Conservation (phyloP, 1,140 invertebrate species). For the Drosophila asahinai region DNA sequence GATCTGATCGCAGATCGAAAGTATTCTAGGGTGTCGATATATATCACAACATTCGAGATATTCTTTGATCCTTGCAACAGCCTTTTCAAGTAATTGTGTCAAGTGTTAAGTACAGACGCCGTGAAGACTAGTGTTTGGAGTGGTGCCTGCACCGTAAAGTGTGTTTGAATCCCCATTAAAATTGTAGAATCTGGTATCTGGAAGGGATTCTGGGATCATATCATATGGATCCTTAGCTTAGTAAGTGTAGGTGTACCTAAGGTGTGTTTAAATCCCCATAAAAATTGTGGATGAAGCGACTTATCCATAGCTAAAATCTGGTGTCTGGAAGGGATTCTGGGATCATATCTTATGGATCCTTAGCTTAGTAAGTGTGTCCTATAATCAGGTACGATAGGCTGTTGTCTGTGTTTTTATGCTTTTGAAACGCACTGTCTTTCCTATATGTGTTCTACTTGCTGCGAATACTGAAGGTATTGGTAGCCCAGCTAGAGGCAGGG, state of each 20-base stretch:
- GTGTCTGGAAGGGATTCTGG: background rate
- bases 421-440: conserved; percentile 11
- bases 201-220: background rate
- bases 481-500: background rate
- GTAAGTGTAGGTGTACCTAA: background rate
- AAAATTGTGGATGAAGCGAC: background rate
- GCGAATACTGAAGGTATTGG: background rate
- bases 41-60: conserved; percentile 17
- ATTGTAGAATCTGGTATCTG: too few species aligned
- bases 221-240: background rate
- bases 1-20: background rate
- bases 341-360: background rate
- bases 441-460: background rate
- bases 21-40: background rate
- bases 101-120: background rate
- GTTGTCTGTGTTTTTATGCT: background rate
- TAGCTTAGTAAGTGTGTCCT: background rate
- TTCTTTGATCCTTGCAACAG: background rate
- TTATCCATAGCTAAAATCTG: too few species aligned
- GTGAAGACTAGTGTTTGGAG: too few species aligned
- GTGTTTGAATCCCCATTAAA: background rate
- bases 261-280: background rate
- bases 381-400: too few species aligned
- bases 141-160: too few species aligned
- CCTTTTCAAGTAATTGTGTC: background rate